These are phyloP conservation scores for Lottia gigantea DNA, from an alignment of 2,888 invertebrate species.

Conservation along the genomic window DNA sequence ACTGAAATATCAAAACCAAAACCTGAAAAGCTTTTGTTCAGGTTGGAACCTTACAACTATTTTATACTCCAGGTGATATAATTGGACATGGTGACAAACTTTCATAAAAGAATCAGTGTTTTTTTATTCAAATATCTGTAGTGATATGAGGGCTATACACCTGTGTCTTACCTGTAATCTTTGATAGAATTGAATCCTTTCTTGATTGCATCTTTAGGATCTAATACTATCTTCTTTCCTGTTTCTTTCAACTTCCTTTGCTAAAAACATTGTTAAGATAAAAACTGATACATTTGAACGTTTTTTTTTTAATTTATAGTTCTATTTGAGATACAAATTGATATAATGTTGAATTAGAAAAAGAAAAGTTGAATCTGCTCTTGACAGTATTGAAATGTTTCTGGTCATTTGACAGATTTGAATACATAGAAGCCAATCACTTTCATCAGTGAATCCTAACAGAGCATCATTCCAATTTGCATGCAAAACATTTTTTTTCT, in stretches of 20 bases:
- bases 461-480: no score
- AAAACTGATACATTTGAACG: background rate
- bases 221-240: constrained; percentile 50
- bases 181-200: constrained; percentile 54
- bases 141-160: no score
- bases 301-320: background rate
- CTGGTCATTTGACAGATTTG: background rate
- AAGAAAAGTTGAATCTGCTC: background rate
- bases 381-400: background rate
- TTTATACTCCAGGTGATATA: no score
- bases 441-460: no score
- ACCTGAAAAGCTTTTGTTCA: no score
- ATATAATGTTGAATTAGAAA: no score
- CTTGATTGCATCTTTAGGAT: constrained; percentile 46
- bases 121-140: background rate
- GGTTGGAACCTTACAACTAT: no score
- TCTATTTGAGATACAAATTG: no score
- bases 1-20: no score
- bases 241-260: constrained; percentile 41
- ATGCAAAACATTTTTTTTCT: no score
- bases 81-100: no score
- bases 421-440: background rate
- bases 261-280: constrained; percentile 28
- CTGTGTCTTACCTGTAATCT: constrained; percentile 48
- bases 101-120: background rate